Conservation (phyloP, 2,888 invertebrate genomes). For the Chouioia cunea region DNA sequence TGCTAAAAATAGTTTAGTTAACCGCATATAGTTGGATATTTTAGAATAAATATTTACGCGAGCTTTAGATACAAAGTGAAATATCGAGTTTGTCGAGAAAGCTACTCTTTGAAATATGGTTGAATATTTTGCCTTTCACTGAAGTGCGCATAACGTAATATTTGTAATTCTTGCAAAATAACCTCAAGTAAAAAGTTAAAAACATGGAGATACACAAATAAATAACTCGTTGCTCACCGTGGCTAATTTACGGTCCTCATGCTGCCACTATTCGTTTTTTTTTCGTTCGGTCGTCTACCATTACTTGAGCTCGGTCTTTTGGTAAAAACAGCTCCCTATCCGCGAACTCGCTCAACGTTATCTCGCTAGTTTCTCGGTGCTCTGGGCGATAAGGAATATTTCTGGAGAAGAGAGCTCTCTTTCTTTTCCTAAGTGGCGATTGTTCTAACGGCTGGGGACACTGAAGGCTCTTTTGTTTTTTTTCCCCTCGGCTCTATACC, state of each 20-base stretch:
- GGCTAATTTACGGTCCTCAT: not conserved
- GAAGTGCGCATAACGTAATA: too few relatives aligned
- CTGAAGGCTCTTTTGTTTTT: slow-evolving; percentile 42
- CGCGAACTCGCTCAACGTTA: slow-evolving; percentile 28
- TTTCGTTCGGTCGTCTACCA: too few relatives aligned
- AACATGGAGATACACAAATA: not conserved
- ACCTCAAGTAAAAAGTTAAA: not conserved
- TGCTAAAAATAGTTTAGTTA: too few relatives aligned
- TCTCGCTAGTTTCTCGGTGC: slow-evolving; percentile 42
- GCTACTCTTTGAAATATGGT: not conserved
- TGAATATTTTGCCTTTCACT: not conserved
- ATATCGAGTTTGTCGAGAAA: too few relatives aligned
- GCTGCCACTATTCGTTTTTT: too few relatives aligned
- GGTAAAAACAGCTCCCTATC: slow-evolving; percentile 10
- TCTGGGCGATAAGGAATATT: slow-evolving; percentile 46
- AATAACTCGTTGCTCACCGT: not conserved
- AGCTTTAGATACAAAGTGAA: too few relatives aligned
- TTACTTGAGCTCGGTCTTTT: too few relatives aligned
- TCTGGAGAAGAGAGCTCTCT: slow-evolving; percentile 36
- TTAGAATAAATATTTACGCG: too few relatives aligned
- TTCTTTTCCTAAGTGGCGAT: slow-evolving; percentile 43
- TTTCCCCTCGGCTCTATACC: not conserved
- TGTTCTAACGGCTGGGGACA: slow-evolving; percentile 44
- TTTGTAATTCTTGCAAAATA: not conserved
- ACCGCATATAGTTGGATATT: too few relatives aligned